Evolutionary conservation across 2,888 invertebrate genomes (phyloP).

Genomic region (Beris chalybata): DNA sequence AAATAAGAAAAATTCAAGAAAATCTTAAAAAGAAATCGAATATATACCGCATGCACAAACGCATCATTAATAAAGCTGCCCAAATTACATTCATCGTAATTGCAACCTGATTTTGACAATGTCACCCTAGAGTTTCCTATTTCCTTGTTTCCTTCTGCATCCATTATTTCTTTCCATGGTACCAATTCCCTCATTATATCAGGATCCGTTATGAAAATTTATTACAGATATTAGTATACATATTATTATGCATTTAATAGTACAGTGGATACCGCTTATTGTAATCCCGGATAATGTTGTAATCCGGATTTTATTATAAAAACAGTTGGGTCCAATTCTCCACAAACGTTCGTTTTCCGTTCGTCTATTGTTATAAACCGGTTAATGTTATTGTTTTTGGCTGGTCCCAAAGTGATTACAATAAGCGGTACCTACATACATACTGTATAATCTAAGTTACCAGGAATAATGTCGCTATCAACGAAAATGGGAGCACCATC

Average conservation of each 20-base stretch:
- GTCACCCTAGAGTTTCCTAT: slow-evolving; percentile 64
- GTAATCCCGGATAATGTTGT: too few species aligned
- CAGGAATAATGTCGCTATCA: slow-evolving; percentile 64
- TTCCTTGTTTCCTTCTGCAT: slow-evolving; percentile 59
- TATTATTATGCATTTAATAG: neutral
- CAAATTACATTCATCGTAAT: slow-evolving; percentile 69
- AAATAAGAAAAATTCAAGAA: neutral
- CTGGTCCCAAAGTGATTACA: too few species aligned
- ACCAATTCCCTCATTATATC: slow-evolving; percentile 62
- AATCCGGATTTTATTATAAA: too few species aligned
- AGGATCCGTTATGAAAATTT: slow-evolving; percentile 58
- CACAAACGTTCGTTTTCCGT: too few species aligned
- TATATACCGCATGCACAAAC: slow-evolving; percentile 64
- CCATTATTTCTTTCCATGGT: slow-evolving; percentile 64
- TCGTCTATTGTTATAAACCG: too few species aligned
- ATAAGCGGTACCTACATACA: neutral
- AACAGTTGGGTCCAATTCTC: too few species aligned
- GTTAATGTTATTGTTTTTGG: too few species aligned
- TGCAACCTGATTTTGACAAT: slow-evolving; percentile 61
- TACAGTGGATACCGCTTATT: too few species aligned
- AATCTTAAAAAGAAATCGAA: neutral
- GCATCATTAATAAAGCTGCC: slow-evolving; percentile 75
- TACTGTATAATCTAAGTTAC: slow-evolving; percentile 56
- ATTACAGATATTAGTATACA: neutral
- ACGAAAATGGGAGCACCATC: slow-evolving; percentile 75